A percentile compares a stretch with the other conserved stretches of the same genome.
phyloP scores from a whole-genome alignment of 2,113 vertebrate genomes.

The Hiodon tergisus region DNA sequence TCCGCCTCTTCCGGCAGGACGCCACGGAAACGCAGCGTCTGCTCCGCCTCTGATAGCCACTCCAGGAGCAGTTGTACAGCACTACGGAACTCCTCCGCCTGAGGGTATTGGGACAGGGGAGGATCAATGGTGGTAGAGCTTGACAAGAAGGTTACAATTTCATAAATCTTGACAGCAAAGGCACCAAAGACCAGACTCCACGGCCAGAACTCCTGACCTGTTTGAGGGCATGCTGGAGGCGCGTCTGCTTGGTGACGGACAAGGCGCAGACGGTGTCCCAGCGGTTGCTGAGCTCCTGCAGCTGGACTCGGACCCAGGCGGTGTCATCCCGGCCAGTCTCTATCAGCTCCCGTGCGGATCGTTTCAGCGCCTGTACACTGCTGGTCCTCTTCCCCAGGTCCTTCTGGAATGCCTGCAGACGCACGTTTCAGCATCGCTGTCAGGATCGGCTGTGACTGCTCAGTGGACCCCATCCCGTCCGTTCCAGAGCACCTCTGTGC shows the following conservation, averaged over 20 bases:
- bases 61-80: constrained; percentile 87
- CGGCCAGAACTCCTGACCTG: constrained; percentile 65
- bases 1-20: constrained; percentile 90
- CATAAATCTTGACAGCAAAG: no score
- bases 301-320: constrained; percentile 93
- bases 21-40: constrained; percentile 90
- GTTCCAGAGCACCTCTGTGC: background rate
- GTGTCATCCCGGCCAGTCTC: constrained; percentile 90
- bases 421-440: background rate
- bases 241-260: constrained; percentile 89
- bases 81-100: constrained; percentile 92
- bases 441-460: background rate
- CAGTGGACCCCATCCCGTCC: no score
- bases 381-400: constrained; percentile 91
- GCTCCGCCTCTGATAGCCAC: constrained; percentile 96
- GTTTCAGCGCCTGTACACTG: constrained; percentile 87
- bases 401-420: constrained; percentile 86
- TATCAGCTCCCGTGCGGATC: constrained; percentile 89
- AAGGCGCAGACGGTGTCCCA: constrained; percentile 95
- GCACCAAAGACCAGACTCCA: background rate
- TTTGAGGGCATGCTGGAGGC: constrained; percentile 86
- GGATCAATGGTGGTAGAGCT: background rate
- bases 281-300: constrained; percentile 92
- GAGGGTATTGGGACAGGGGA: background rate
- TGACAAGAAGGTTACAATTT: background rate